Evolutionary conservation across 2,888 invertebrate species (phyloP), one percentile per base, ranked within the genome.

Genomic region (Mesorhabditis spiculigera): DNA sequence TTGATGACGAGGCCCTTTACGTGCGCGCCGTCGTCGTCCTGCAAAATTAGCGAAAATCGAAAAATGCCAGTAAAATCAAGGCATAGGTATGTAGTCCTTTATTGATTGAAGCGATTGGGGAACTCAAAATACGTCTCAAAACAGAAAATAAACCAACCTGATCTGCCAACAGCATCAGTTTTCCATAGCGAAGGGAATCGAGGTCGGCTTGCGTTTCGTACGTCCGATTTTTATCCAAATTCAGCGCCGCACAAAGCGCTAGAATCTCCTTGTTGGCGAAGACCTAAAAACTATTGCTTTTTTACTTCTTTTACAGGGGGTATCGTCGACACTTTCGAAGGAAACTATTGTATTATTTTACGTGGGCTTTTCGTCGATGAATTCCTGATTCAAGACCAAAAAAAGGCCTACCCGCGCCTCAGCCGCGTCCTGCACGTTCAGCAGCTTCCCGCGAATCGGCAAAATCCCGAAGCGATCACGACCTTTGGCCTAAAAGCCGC

Each of bases 131-230:
- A 28, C 28, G n/a, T 28, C 28, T 28, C 28, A 28, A 28, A 28
- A n/a, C n/a, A n/a, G n/a, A 65, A 5, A 41, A 44, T 5, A 6
- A 43, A 6, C 50, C 4, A 10, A 94, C 94, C 89, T 95, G 95
- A 95, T 97, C 96, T 66, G 97, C 95, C 95, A 97, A 95, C 75
- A 97, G 96, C 96, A 97, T 96, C 63, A 96, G 89, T 88, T 93
- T 93, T 63, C 95, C 95, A 81, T 95, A 95, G 68, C 95, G 90
- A 68, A 98, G 88, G 0, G 92, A 90, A 86, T 93, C 93, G 82
- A 96, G 87, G 86, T 94, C 94, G 45, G 93, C 93, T 0, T 89
- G 85, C 41, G 68, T 10, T 16, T 5, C 41, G 50, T 58, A 61
- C 68, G 58, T 50, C 2, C 8, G 58, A 62, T 10, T 65, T 63